A percentile compares a stretch with the other conserved stretches of the same genome.
phyloP scores from a whole-genome alignment of 2,888 invertebrate species.

The Pachydiplax longipennis region DNA sequence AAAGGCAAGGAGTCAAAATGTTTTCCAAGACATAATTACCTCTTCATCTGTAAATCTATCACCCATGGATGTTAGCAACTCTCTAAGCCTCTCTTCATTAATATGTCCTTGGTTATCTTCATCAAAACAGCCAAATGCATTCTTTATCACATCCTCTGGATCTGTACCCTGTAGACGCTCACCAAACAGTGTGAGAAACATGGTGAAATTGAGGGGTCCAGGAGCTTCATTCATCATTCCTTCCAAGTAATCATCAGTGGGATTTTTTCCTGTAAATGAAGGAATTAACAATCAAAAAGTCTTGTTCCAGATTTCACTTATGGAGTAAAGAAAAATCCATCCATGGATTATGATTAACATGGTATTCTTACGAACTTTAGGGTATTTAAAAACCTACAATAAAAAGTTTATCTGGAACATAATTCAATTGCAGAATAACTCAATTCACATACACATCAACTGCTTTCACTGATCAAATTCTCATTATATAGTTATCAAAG shows the following conservation, averaged over 20 bases:
- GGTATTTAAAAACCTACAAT: no score
- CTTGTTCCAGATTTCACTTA: neutral
- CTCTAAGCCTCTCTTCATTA: conserved; percentile 92
- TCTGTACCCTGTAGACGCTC: conserved; percentile 98
- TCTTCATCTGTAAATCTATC: conserved; percentile 91
- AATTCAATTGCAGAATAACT: no score
- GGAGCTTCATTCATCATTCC: conserved; percentile 99
- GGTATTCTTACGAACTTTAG: no score
- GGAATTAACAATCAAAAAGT: conserved; percentile 2
- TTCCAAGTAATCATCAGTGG: conserved; percentile 94
- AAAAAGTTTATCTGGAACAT: no score
- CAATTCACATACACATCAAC: no score
- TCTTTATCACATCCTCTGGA: conserved; percentile 98
- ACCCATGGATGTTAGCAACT: conserved; percentile 96
- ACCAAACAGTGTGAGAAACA: conserved; percentile 98
- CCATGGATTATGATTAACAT: no score
- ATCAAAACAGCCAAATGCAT: conserved; percentile 99
- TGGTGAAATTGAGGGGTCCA: conserved; percentile 98
- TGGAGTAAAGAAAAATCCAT: no score
- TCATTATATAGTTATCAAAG: no score
- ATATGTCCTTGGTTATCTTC: conserved; percentile 94
- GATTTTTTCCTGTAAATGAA: conserved; percentile 80
- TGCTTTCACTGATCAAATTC: no score
- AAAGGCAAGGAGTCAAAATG: no score
- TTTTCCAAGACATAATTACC: conserved; percentile 59